Evolutionary conservation across 1,140 invertebrate species (phyloP).

Genomic region (Himalopsyche phryganea): DNA sequence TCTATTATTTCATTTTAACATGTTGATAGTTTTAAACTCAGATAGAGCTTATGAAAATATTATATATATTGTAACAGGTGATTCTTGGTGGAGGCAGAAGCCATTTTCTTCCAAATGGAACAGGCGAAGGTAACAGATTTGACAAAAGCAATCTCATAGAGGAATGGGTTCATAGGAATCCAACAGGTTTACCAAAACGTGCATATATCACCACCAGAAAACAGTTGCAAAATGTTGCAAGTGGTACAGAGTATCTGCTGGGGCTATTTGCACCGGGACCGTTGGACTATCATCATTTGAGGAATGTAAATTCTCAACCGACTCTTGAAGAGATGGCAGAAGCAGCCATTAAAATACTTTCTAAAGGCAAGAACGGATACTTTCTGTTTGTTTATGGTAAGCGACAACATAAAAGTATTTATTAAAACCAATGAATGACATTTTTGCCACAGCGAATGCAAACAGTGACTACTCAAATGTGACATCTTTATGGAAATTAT

Average conservation of each 20-base stretch:
- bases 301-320: conserved; percentile 35
- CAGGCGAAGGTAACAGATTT: conserved; percentile 37
- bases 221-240: conserved; percentile 45
- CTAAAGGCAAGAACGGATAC: conserved; percentile 62
- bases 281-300: conserved; percentile 55
- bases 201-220: conserved; percentile 33
- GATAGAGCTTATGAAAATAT: too few relatives aligned
- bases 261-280: conserved; percentile 57
- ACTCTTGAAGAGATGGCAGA: conserved; percentile 71
- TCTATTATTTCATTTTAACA: too few relatives aligned
- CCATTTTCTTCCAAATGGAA: conserved; percentile 43
- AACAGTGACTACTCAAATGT: too few relatives aligned
- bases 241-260: conserved; percentile 49
- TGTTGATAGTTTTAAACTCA: too few relatives aligned
- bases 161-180: conserved; percentile 53
- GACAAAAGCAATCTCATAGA: conserved; percentile 46
- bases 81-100: conserved; percentile 53
- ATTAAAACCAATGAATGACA: too few relatives aligned
- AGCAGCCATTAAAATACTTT: conserved; percentile 66
- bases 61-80: conserved; percentile 40
- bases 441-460: too few relatives aligned
- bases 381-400: conserved; percentile 62
- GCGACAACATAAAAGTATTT: too few relatives aligned
- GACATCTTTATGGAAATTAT: too few relatives aligned
- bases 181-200: conserved; percentile 42